A percentile compares a stretch with the other conserved stretches of the same genome.
These are phyloP conservation scores for Aphis craccivora DNA, from an alignment of 1,140 invertebrate genomes.

Conservation along the genomic window DNA sequence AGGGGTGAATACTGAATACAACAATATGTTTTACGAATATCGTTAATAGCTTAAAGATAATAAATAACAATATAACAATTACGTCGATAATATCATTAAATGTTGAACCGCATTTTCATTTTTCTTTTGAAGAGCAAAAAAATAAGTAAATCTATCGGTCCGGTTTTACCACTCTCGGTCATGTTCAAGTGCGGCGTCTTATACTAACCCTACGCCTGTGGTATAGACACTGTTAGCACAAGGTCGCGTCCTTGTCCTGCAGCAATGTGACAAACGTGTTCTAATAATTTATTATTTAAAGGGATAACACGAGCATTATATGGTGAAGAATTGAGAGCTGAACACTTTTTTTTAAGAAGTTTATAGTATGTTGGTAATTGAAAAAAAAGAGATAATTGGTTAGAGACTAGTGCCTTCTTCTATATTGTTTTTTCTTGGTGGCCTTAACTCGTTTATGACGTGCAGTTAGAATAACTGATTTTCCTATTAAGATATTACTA, in stretches of 20 bases:
- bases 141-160: background rate
- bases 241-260: constrained; percentile 8
- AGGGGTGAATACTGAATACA: background rate
- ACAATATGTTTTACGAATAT: background rate
- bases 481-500: no score
- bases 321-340: background rate
- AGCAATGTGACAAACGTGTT: background rate
- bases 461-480: background rate
- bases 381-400: background rate
- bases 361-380: background rate
- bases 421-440: background rate
- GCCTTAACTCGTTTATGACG: background rate
- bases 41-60: background rate
- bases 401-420: background rate
- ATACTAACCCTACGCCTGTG: background rate
- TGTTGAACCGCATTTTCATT: background rate
- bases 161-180: constrained; percentile 27
- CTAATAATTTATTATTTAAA: background rate
- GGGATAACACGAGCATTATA: background rate
- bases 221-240: background rate
- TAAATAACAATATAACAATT: background rate
- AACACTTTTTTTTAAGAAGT: background rate
- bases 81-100: background rate
- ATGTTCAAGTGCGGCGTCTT: no score
- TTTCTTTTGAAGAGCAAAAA: background rate